Conservation (phyloP, 2,113 vertebrate genomes). For the Corapipo altera region DNA sequence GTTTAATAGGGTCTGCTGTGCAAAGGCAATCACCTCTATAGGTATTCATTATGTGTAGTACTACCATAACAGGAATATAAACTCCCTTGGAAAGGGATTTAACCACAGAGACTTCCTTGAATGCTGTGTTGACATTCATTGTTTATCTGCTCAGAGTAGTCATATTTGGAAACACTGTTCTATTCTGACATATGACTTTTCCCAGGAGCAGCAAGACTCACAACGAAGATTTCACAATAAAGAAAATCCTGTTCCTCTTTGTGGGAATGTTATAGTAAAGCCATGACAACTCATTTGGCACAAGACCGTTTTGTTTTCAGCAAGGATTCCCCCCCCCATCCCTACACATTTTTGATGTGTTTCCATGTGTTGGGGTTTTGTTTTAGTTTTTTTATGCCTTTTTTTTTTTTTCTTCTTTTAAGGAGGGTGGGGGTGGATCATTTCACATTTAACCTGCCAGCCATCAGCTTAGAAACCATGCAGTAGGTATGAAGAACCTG, state of each 20-base stretch:
- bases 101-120: conserved; percentile 32
- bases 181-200: conserved; percentile 68
- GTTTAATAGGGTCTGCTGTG: neutral
- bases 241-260: conserved; percentile 46
- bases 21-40: neutral
- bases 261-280: conserved; percentile 60
- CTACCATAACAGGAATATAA: neutral
- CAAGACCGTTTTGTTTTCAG: conserved; percentile 17
- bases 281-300: conserved; percentile 50
- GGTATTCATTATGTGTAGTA: neutral
- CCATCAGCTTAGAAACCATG: neutral
- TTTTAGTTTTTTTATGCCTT: neutral
- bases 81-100: neutral
- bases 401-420: neutral
- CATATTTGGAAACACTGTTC: conserved; percentile 65
- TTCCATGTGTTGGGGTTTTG: neutral
- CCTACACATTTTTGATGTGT: neutral
- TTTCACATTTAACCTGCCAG: conserved; percentile 19
- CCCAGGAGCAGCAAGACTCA: conserved; percentile 62
- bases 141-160: conserved; percentile 65
- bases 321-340: neutral
- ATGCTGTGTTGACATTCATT: conserved; percentile 57
- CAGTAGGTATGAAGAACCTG: neutral
- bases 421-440: neutral
- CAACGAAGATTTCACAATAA: conserved; percentile 65